A percentile compares a stretch with the other conserved stretches of the same genome.
Evolutionary conservation across 2,888 invertebrate genomes (phyloP).

Genomic region (Caenorhabditis doughertyi): DNA sequence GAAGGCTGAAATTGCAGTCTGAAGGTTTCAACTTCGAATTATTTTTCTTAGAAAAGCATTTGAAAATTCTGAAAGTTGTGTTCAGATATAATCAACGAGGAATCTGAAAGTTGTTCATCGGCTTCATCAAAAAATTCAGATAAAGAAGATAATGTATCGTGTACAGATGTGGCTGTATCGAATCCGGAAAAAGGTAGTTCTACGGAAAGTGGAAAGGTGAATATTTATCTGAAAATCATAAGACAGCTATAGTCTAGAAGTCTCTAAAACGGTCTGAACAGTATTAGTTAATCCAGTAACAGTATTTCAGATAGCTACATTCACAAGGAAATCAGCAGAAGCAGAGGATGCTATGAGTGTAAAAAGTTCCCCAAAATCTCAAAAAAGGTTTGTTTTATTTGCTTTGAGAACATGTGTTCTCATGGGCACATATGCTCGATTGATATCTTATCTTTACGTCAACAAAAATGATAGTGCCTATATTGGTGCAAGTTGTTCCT

Average conservation of each 20-base stretch:
- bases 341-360: constrained; percentile 51
- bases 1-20: constrained; percentile 47
- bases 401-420: background rate
- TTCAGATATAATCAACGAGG: constrained; percentile 51
- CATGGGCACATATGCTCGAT: background rate
- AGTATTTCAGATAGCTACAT: constrained; percentile 3
- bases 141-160: constrained; percentile 6
- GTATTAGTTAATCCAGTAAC: constrained; percentile 10
- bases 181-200: constrained; percentile 7
- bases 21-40: constrained; percentile 42
- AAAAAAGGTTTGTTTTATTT: background rate
- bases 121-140: constrained; percentile 35
- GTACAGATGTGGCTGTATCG: background rate
- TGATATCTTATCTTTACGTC: constrained; percentile 11
- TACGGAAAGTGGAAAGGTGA: constrained; percentile 8
- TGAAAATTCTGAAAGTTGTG: constrained; percentile 1
- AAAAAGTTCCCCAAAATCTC: constrained; percentile 7
- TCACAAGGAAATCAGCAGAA: constrained; percentile 50
- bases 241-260: too few species aligned
- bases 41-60: background rate
- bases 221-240: too few species aligned
- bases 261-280: too few species aligned
- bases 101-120: constrained; percentile 41
- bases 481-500: background rate
- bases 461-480: background rate